Evolutionary conservation across 2,888 invertebrate genomes (phyloP).

Genomic region (Colostygia pectinataria): DNA sequence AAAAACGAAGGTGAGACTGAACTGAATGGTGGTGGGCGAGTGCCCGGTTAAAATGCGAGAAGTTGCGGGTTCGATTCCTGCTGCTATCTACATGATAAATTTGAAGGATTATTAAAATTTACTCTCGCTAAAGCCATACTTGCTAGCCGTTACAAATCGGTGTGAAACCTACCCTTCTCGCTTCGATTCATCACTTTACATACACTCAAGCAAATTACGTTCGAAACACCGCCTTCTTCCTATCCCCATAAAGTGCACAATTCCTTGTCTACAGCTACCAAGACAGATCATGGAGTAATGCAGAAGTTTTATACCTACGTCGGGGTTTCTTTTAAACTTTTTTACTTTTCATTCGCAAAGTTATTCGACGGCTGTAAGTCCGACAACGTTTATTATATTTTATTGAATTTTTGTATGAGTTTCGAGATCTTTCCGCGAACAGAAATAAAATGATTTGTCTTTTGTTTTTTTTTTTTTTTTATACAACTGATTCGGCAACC

Average conservation of each 20-base stretch:
- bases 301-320: slow-evolving; percentile 16
- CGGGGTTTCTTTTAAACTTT: slow-evolving; percentile 9
- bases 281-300: slow-evolving; percentile 19
- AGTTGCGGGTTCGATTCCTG: too few relatives aligned
- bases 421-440: slow-evolving; percentile 27
- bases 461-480: too few relatives aligned
- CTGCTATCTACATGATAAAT: too few relatives aligned
- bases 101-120: too few relatives aligned
- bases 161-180: slow-evolving; percentile 9
- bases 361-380: slow-evolving; percentile 12
- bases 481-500: too few relatives aligned
- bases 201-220: slow-evolving; percentile 17
- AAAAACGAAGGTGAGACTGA: too few relatives aligned
- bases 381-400: slow-evolving; percentile 22
- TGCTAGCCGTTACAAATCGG: slow-evolving; percentile 9
- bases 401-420: slow-evolving; percentile 26
- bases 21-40: too few relatives aligned
- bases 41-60: too few relatives aligned
- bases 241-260: neutral
- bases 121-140: too few relatives aligned
- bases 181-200: slow-evolving; percentile 12
- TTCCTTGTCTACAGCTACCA: neutral
- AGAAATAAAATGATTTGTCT: too few relatives aligned
- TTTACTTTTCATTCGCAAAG: slow-evolving; percentile 17
- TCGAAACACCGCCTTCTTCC: slow-evolving; percentile 8